These are phyloP conservation scores for Champsocephalus esox DNA, from an alignment of 2,797 vertebrate genomes.

Conservation along the genomic window DNA sequence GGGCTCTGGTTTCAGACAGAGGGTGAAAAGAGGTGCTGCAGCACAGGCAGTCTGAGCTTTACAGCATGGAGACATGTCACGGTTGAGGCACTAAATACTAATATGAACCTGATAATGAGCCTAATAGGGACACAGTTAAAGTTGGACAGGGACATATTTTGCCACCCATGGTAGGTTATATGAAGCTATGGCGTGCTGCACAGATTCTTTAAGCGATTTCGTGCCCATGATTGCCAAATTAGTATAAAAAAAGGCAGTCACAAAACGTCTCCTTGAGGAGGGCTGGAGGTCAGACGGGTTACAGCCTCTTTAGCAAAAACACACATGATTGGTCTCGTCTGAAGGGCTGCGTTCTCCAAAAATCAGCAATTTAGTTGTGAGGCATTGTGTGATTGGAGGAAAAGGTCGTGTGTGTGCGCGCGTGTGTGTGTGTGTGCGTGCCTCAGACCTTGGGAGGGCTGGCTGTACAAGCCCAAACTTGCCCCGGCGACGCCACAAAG, in stretches of 20 bases:
- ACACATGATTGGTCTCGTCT: conserved; percentile 71
- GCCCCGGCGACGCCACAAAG: conserved; percentile 75
- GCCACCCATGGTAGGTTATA: neutral
- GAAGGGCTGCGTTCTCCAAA: conserved; percentile 61
- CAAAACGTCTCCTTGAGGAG: conserved; percentile 37
- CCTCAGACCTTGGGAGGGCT: conserved; percentile 84
- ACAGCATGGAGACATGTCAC: too few species aligned
- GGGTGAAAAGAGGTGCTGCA: too few species aligned
- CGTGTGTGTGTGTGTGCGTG: conserved; percentile 60
- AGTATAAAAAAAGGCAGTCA: neutral
- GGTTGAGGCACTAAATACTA: too few species aligned
- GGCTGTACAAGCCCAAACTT: conserved; percentile 78
- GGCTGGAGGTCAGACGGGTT: conserved; percentile 66
- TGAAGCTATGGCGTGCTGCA: neutral
- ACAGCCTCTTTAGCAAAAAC: conserved; percentile 64
- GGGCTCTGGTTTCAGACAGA: too few species aligned
- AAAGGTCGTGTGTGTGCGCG: conserved; percentile 33
- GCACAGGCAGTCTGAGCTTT: too few species aligned
- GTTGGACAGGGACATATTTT: neutral
- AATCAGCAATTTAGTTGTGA: conserved; percentile 72
- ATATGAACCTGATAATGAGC: too few species aligned
- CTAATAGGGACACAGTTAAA: too few species aligned
- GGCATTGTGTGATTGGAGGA: conserved; percentile 73
- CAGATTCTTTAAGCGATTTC: conserved; percentile 22
- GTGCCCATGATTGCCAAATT: conserved; percentile 46